Evolutionary conservation across 2,797 vertebrate species (phyloP).

Genomic region (Nasua narica): DNA sequence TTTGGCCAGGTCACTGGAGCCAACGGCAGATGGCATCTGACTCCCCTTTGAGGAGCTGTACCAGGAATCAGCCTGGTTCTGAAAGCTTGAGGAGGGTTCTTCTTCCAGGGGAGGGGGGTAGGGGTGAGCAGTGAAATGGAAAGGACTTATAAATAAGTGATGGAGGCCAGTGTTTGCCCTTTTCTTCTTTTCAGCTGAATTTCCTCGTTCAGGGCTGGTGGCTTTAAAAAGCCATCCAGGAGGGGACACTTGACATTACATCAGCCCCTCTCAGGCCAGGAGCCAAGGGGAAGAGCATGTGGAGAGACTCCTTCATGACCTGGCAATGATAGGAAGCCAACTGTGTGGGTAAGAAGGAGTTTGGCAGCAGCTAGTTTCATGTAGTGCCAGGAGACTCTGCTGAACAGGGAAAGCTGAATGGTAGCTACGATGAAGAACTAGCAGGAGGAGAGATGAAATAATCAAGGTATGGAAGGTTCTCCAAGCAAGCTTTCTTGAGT

Average conservation of each 20-base stretch:
- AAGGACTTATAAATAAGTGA: background rate
- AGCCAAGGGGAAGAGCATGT: background rate
- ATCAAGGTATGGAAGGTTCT: background rate
- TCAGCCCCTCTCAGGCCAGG: background rate
- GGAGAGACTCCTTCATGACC: background rate
- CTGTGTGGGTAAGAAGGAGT: background rate
- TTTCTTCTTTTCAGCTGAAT: background rate
- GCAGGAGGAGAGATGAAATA: too few relatives aligned
- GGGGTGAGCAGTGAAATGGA: accelerated
- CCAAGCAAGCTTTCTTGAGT: background rate
- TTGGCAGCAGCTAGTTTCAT: background rate
- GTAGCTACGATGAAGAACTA: background rate
- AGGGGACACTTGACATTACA: background rate
- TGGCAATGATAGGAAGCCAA: background rate
- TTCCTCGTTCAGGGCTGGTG: background rate
- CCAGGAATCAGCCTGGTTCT: background rate
- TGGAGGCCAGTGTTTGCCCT: accelerated
- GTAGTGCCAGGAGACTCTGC: background rate
- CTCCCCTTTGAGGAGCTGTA: background rate
- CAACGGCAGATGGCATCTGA: background rate
- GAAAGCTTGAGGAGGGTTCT: background rate
- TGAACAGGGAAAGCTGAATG: background rate
- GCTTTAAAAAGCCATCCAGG: background rate
- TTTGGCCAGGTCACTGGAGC: background rate
- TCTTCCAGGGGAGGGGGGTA: background rate